These are phyloP conservation scores for Salvelinus namaycush DNA, from an alignment of 2,113 vertebrate genomes.

Conservation along the genomic window DNA sequence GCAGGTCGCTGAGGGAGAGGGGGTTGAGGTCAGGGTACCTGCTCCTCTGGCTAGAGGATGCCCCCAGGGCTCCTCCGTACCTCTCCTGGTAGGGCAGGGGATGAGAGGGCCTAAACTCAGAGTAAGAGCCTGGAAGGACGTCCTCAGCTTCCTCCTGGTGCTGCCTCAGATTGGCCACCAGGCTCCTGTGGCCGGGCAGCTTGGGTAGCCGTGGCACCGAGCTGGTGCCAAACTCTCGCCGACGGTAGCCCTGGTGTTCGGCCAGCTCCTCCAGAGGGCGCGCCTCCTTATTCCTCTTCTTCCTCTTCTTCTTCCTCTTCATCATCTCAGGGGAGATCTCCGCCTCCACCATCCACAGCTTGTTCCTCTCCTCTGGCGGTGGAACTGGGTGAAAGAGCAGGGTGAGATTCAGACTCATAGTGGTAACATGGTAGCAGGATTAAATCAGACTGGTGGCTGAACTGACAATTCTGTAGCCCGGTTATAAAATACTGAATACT, in stretches of 20 bases:
- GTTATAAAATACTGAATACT: too few relatives aligned
- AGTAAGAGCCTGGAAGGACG: constrained; percentile 67
- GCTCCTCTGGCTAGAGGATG: constrained; percentile 23
- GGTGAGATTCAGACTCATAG: not conserved
- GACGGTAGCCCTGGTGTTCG: constrained; percentile 46
- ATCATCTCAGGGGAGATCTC: constrained; percentile 87
- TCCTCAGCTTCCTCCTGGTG: constrained; percentile 69
- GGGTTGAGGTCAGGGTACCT: constrained; percentile 64
- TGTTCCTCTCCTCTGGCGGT: constrained; percentile 82
- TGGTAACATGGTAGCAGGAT: not conserved
- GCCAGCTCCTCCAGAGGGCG: constrained; percentile 38
- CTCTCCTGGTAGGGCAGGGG: constrained; percentile 52
- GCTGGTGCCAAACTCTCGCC: constrained; percentile 66
- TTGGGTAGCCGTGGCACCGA: constrained; percentile 84
- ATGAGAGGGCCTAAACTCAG: constrained; percentile 54
- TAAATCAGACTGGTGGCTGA: not conserved
- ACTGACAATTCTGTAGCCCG: too few relatives aligned
- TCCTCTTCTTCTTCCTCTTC: constrained; percentile 88
- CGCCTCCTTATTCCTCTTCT: constrained; percentile 82
- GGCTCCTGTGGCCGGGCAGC: constrained; percentile 81
- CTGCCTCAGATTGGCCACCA: constrained; percentile 74
- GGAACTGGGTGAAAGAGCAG: constrained; percentile 75
- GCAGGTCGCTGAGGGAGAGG: constrained; percentile 66
- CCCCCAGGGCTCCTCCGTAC: constrained; percentile 39
- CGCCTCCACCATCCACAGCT: constrained; percentile 87